phyloP scores from a whole-genome alignment of 1,140 invertebrate species.

The Monochamus saltuarius region DNA sequence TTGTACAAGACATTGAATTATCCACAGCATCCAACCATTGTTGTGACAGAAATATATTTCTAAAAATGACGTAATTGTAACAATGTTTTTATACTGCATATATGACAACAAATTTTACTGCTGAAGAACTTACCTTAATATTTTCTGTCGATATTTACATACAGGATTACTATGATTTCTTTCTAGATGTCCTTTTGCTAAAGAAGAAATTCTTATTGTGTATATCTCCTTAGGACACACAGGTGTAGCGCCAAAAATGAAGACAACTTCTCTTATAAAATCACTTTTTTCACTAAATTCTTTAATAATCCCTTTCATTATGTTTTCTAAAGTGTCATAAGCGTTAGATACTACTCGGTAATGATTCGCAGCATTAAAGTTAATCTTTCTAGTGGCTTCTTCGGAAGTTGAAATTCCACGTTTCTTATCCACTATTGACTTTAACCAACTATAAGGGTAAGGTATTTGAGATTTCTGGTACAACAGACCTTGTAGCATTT shows the following conservation, averaged over 20 bases:
- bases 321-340: slow-evolving; percentile 30
- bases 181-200: slow-evolving; percentile 30
- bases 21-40: slow-evolving; percentile 32
- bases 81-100: slow-evolving; percentile 4
- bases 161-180: slow-evolving; percentile 29
- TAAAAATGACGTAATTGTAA: slow-evolving; percentile 16
- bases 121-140: slow-evolving; percentile 30
- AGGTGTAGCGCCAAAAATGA: slow-evolving; percentile 34
- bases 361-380: slow-evolving; percentile 32
- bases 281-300: slow-evolving; percentile 25
- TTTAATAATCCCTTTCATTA: slow-evolving; percentile 28
- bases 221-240: slow-evolving; percentile 32
- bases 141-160: slow-evolving; percentile 30
- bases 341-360: slow-evolving; percentile 29
- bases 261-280: slow-evolving; percentile 26
- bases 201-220: slow-evolving; percentile 26
- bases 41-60: slow-evolving; percentile 34
- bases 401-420: slow-evolving; percentile 20
- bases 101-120: too few species aligned
- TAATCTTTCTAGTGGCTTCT: slow-evolving; percentile 7
- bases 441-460: slow-evolving; percentile 34
- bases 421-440: slow-evolving; percentile 31
- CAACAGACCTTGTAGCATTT: slow-evolving; percentile 35
- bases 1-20: slow-evolving; percentile 28
- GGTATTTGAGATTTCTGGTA: slow-evolving; percentile 40